Conservation (phyloP, 2,888 invertebrate species). For the Campoplex capitator region DNA sequence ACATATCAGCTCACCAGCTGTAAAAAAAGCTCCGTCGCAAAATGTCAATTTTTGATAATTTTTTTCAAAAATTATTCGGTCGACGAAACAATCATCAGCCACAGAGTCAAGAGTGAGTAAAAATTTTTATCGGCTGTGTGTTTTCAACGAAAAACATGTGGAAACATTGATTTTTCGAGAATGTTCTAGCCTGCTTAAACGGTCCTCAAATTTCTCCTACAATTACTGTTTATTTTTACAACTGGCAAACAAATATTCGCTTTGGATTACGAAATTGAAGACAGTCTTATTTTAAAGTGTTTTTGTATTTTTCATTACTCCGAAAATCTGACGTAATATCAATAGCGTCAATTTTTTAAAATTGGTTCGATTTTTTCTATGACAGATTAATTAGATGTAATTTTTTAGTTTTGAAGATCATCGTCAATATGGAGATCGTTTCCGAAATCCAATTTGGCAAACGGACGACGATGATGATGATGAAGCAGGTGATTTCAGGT, state of each 20-base stretch:
- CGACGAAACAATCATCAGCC: slow-evolving; percentile 68
- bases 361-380: neutral
- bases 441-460: slow-evolving; percentile 82
- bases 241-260: neutral
- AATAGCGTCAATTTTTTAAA: neutral
- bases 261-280: neutral
- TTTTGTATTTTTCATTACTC: neutral
- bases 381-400: slow-evolving; percentile 15
- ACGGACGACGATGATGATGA: slow-evolving; percentile 80
- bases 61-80: slow-evolving; percentile 77
- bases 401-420: slow-evolving; percentile 72
- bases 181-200: slow-evolving; percentile 20
- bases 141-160: neutral
- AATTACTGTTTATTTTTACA: neutral
- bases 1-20: slow-evolving; percentile 11
- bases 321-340: neutral
- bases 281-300: neutral
- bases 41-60: slow-evolving; percentile 77
- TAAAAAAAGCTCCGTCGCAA: slow-evolving; percentile 41
- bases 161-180: slow-evolving; percentile 28
- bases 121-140: neutral
- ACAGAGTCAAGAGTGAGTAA: slow-evolving; percentile 72
- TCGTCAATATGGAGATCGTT: slow-evolving; percentile 73
- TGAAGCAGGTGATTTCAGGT: slow-evolving; percentile 79
- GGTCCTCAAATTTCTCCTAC: neutral